Evolutionary conservation across 2,888 invertebrate species (phyloP), one percentile per base, ranked within the genome.

Genomic region (Aelia acuminata): DNA sequence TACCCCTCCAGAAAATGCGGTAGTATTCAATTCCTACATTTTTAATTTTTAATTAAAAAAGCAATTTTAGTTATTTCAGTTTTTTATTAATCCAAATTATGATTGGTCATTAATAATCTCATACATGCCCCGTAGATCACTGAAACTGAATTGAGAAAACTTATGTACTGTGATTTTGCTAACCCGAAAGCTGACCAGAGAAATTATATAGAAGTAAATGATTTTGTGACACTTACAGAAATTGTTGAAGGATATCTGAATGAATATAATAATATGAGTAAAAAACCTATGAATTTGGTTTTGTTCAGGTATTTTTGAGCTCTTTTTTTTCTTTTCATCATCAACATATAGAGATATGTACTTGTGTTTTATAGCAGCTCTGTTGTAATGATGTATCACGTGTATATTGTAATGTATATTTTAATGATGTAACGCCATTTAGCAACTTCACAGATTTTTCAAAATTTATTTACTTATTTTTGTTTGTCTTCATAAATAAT

Each of bases 261-360:
- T 0, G 98, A 98, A 92, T 98, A 96, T 92, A 98, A 98, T 92
- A 97, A 97, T 90, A 97, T 98, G 97, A 96, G 97, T 18, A 98
- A 98, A 92, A 98, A 98, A 91, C 98, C 98, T 0, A 98, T 98
- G 98, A 96, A 98, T 92, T 94, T 98, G 88, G 98, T 98, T 4
- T 93, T 98, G 53, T 97, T 97, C 92, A 95, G 96, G 95, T 96
- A 92, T 89, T 43, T 57, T 49, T 84, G 18, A 35, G n/a, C 18
- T 49, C 3, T 20, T 49, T 49, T 49, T 84, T 0, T 48, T 48
- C 20, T 13, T 48, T 84, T 15, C 35, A 75, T 22, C 3, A 39
- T 20, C 20, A 22, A 22, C 20, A 3, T 22, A 39, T 22, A 39
- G 4, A 43, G 43, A 43, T 43, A n/a, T n/a, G n/a, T n/a, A n/a